Conservation (phyloP, 2,888 invertebrate species). For the Epinotia ramella region DNA sequence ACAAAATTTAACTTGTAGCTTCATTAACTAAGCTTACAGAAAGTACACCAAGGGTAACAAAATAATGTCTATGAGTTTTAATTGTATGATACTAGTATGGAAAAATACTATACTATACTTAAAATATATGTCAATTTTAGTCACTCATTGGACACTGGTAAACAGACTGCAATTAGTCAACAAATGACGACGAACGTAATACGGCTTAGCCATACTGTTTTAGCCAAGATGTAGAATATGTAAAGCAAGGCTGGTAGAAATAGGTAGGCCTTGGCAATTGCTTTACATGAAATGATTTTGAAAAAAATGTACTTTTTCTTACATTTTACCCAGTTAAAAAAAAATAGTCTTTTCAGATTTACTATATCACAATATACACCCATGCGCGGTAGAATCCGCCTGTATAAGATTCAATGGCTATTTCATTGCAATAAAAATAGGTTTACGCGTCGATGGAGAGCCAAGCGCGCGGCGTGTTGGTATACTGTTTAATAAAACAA, state of each 20-base stretch:
- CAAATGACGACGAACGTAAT: too few species aligned
- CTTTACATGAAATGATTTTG: too few species aligned
- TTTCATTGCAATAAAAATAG: conserved; percentile 1
- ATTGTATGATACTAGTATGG: conserved; percentile 2
- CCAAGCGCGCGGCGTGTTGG: not conserved
- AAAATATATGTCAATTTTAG: too few species aligned
- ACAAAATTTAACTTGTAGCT: not conserved
- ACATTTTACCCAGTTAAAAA: too few species aligned
- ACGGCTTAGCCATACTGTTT: too few species aligned
- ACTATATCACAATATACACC: not conserved
- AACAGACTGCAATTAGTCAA: too few species aligned
- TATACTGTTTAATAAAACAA: not conserved
- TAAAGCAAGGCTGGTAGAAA: too few species aligned
- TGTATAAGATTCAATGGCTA: conserved; percentile 1
- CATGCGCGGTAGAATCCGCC: not conserved
- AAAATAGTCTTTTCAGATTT: not conserved
- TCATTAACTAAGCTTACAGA: not conserved
- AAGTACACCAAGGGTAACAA: not conserved
- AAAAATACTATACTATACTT: too few species aligned
- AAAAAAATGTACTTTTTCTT: too few species aligned
- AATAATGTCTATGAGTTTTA: not conserved
- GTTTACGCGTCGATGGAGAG: not conserved
- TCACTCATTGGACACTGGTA: too few species aligned
- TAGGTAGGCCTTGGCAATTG: too few species aligned
- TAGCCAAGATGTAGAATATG: too few species aligned